Percentiles rank a stretch among this genome's conserved stretches.
phyloP scores from a whole-genome alignment of 1,140 invertebrate genomes.

The Leptinotarsa defecta region DNA sequence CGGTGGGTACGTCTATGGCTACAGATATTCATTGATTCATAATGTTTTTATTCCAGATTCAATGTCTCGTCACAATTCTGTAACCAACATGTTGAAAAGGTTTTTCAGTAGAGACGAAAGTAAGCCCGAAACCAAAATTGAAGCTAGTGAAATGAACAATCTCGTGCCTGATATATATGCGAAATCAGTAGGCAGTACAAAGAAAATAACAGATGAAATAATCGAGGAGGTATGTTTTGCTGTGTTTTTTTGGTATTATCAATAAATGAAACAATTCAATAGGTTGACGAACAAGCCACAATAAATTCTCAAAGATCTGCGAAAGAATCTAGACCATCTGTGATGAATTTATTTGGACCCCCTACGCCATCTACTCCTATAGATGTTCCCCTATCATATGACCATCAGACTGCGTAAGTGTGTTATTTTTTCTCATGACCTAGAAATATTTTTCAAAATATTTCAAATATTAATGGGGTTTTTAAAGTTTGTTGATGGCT shows the following conservation, averaged over 20 bases:
- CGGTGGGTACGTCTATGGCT: no score
- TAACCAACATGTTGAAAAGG: slow-evolving; percentile 74
- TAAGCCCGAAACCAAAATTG: slow-evolving; percentile 50
- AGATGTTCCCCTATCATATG: slow-evolving; percentile 54
- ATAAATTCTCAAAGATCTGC: slow-evolving; percentile 70
- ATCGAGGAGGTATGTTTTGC: slow-evolving; percentile 69
- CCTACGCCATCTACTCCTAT: slow-evolving; percentile 57
- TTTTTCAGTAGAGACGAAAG: slow-evolving; percentile 75
- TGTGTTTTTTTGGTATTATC: neutral
- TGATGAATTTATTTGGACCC: slow-evolving; percentile 63
- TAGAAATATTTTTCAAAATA: slow-evolving; percentile 18
- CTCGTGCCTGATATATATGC: slow-evolving; percentile 31
- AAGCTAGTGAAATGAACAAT: slow-evolving; percentile 41
- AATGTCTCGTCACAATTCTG: slow-evolving; percentile 71
- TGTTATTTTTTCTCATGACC: neutral
- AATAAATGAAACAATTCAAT: neutral
- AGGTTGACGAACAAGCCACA: slow-evolving; percentile 76
- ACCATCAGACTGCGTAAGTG: slow-evolving; percentile 38
- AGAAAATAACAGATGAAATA: slow-evolving; percentile 74
- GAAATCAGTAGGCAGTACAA: slow-evolving; percentile 59
- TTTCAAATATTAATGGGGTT: no score
- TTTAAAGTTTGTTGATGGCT: no score
- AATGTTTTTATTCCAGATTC: slow-evolving; percentile 56
- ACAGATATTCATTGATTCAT: neutral
- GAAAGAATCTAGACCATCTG: slow-evolving; percentile 61